phyloP scores from a whole-genome alignment of 2,888 invertebrate species.

The Liodrosophila aerea region DNA sequence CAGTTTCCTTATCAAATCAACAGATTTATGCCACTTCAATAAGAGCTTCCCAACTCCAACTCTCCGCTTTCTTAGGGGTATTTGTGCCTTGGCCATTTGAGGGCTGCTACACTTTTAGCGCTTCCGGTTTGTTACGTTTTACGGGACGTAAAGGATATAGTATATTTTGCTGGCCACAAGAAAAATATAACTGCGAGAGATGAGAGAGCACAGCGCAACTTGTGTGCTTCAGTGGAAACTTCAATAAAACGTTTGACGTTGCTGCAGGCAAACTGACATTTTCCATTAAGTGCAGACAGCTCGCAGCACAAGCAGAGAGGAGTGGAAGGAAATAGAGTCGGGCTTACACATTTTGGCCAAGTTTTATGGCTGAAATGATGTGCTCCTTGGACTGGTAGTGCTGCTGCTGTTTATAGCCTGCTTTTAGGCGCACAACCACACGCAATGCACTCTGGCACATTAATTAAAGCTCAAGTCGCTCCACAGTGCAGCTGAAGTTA shows the following conservation, averaged over 20 bases:
- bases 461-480: constrained; percentile 42
- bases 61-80: neutral
- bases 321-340: neutral
- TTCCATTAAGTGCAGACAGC: constrained; percentile 79
- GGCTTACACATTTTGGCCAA: constrained; percentile 37
- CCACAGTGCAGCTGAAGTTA: neutral
- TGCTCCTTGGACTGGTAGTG: constrained; percentile 35
- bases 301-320: constrained; percentile 30
- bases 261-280: constrained; percentile 74
- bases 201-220: neutral
- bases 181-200: constrained; percentile 38
- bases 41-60: neutral
- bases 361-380: constrained; percentile 47
- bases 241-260: constrained; percentile 74
- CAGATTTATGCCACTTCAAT: no score
- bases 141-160: constrained; percentile 29
- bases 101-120: constrained; percentile 57
- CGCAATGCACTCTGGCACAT: constrained; percentile 28
- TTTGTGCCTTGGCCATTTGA: constrained; percentile 34
- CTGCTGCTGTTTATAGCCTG: constrained; percentile 48
- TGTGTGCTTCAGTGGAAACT: constrained; percentile 49
- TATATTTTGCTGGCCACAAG: constrained; percentile 35
- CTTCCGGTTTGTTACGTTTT: constrained; percentile 76
- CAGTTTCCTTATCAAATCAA: no score
- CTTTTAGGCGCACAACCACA: constrained; percentile 34